These are phyloP conservation scores for Lordiphosa fenestrarum DNA, from an alignment of 2,888 invertebrate genomes.

Conservation along the genomic window DNA sequence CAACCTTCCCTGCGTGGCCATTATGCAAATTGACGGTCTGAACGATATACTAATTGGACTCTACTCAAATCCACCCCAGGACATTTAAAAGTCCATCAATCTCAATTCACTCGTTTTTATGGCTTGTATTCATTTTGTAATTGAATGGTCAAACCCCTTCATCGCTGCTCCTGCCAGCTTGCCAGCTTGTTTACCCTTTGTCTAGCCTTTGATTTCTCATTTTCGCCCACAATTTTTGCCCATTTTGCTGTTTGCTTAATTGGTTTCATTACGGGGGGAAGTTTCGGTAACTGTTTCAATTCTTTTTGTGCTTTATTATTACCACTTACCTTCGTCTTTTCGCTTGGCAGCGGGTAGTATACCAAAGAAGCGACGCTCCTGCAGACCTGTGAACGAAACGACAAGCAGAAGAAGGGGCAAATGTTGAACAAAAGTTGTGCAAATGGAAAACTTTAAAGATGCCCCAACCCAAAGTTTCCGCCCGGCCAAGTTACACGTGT, in stretches of 20 bases:
- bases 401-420: neutral
- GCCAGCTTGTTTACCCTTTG: constrained; percentile 62
- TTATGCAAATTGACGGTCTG: constrained; percentile 8
- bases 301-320: neutral
- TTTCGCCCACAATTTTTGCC: constrained; percentile 47
- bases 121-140: constrained; percentile 48
- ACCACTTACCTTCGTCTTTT: constrained; percentile 38
- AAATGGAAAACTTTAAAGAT: constrained; percentile 44
- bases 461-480: constrained; percentile 38
- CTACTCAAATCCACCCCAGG: neutral
- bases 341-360: constrained; percentile 56
- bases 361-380: constrained; percentile 62
- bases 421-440: constrained; percentile 27
- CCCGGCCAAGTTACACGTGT: constrained; percentile 59
- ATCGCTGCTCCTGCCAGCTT: neutral
- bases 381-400: constrained; percentile 28
- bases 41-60: too few species aligned
- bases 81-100: constrained; percentile 13
- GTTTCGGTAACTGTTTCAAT: constrained; percentile 20
- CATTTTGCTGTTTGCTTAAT: constrained; percentile 55
- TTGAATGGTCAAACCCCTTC: constrained; percentile 44
- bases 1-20: neutral
- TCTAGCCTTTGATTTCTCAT: constrained; percentile 68
- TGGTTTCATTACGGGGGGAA: constrained; percentile 58
- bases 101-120: constrained; percentile 1